Conservation (phyloP, 2,888 invertebrate species). For the Itoplectis maculator region DNA sequence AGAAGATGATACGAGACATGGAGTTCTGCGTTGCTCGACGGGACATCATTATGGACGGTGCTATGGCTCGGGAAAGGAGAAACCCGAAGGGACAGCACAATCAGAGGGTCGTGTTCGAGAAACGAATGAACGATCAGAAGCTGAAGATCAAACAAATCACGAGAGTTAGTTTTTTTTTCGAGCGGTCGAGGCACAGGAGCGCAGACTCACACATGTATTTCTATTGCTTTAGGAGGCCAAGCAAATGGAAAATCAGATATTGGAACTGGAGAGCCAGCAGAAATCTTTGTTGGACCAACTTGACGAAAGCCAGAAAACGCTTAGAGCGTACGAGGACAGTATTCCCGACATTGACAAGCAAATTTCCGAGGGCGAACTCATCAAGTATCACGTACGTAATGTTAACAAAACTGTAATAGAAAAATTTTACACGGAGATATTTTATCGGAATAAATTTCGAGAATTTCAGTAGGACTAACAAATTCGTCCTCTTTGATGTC, state of each 20-base stretch:
- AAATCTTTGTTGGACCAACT: slow-evolving; percentile 77
- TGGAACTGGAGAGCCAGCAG: slow-evolving; percentile 74
- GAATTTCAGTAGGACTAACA: neutral
- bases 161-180: slow-evolving; percentile 79
- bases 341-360: slow-evolving; percentile 80
- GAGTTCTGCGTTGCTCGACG: slow-evolving; percentile 88
- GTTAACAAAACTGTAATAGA: neutral
- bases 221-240: slow-evolving; percentile 78
- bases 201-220: neutral
- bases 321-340: slow-evolving; percentile 77
- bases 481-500: slow-evolving; percentile 37
- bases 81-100: slow-evolving; percentile 84
- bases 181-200: neutral
- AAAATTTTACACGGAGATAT: neutral
- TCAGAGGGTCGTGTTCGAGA: slow-evolving; percentile 85
- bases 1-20: slow-evolving; percentile 88
- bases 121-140: slow-evolving; percentile 87
- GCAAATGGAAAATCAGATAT: slow-evolving; percentile 79
- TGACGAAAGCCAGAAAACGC: slow-evolving; percentile 76
- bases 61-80: slow-evolving; percentile 86
- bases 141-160: slow-evolving; percentile 86
- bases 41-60: slow-evolving; percentile 87
- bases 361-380: slow-evolving; percentile 83
- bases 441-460: neutral
- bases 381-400: slow-evolving; percentile 83